A percentile compares a stretch with the other conserved stretches of the same genome.
Evolutionary conservation across 64 coral and sea anemone species (phyloP).

Genomic region (Catalaphyllia jardinei): DNA sequence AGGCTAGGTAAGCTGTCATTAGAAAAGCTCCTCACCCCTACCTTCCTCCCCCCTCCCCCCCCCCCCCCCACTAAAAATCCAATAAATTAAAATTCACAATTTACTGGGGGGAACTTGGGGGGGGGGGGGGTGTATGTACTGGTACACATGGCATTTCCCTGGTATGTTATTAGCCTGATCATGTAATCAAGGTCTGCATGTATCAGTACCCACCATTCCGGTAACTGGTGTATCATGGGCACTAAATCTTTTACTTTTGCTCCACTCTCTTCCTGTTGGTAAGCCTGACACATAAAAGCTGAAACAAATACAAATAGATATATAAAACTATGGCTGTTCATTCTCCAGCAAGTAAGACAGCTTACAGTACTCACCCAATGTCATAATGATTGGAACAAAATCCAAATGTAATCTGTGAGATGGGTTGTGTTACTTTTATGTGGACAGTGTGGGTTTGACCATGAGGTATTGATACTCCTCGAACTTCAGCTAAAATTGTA

Average conservation of each 20-base stretch:
- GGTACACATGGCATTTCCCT: no score
- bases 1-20: no score
- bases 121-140: no score
- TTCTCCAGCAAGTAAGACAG: background rate
- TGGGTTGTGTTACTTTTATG: conserved; percentile 30
- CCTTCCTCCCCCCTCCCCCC: no score
- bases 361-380: conserved; percentile 59
- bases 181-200: background rate
- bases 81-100: no score
- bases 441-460: conserved; percentile 60
- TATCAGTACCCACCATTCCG: conserved; percentile 48
- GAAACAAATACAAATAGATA: background rate
- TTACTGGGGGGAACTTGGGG: no score
- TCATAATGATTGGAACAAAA: conserved; percentile 85
- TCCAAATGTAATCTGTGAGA: conserved; percentile 65
- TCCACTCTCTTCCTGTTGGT: conserved; percentile 40
- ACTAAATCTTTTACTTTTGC: conserved; percentile 47
- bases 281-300: conserved; percentile 68
- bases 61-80: no score
- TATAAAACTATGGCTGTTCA: no score
- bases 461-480: conserved; percentile 73
- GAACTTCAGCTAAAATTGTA: conserved; percentile 63
- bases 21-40: no score
- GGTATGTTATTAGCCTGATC: no score
- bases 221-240: conserved; percentile 46